Evolutionary conservation across 1,140 invertebrate species (phyloP).

Genomic region (Drosophila mojavensis): DNA sequence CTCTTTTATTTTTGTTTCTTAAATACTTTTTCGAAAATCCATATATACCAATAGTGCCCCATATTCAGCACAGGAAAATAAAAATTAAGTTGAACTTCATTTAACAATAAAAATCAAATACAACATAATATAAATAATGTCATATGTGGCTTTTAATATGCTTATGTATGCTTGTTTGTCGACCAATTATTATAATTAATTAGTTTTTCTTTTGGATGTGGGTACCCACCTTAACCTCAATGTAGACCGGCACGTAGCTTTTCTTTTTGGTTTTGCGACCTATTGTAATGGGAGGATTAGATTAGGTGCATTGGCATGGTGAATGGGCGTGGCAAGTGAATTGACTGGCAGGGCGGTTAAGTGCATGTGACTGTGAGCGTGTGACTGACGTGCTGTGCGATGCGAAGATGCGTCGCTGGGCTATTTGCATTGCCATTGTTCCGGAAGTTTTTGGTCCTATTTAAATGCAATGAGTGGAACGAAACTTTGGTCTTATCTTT

Average conservation of each 20-base stretch:
- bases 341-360: slow-evolving; percentile 3
- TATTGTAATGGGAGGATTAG: slow-evolving; percentile 24
- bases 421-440: slow-evolving; percentile 63
- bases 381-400: slow-evolving; percentile 58
- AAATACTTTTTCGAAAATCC: too few species aligned
- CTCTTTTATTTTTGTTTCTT: too few species aligned
- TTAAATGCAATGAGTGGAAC: slow-evolving; percentile 75
- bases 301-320: slow-evolving; percentile 46
- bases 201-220: neutral
- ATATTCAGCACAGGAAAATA: too few species aligned
- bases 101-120: too few species aligned
- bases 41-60: too few species aligned
- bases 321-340: slow-evolving; percentile 46
- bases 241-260: slow-evolving; percentile 65
- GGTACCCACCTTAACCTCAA: slow-evolving; percentile 79
- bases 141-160: too few species aligned
- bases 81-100: too few species aligned
- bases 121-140: too few species aligned
- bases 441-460: slow-evolving; percentile 41
- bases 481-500: slow-evolving; percentile 71
- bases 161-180: too few species aligned
- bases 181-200: neutral
- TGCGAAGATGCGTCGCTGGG: slow-evolving; percentile 27
- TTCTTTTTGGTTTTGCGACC: slow-evolving; percentile 60
- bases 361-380: slow-evolving; percentile 54